Base-by-base conservation (phyloP, 2,113 vertebrate species). In the Pao palembangensis region DNA sequence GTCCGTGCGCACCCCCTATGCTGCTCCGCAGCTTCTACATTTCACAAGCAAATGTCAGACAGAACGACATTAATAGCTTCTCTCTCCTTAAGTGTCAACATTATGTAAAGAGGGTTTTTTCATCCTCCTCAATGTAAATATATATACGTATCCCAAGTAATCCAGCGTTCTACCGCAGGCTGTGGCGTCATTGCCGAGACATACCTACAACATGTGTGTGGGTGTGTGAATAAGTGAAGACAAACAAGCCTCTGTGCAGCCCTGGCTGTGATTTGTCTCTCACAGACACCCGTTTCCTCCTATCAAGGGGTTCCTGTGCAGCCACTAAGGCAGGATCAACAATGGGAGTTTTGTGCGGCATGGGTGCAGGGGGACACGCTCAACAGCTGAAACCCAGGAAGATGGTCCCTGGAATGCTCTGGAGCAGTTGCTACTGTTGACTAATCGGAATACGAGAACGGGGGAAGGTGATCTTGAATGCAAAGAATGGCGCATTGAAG, bases 371-470 rank as follows among this genome's bases (percentile, higher is more conserved):
- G 85, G 86, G 82, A 91, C 91, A 90, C 88, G 88, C 83, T 73
- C 91, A 96, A 94, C 94, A 98, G 96, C 95, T 96, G 95, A 96
- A 94, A 92, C 89, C 88, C 88, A 80, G 89, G 94, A 93, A 95
- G 94, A 94, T 94, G 94, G 94, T 92, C 94, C 92, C 88, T 90
- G 94, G 95, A 96, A 96, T 94, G 93, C 91, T 89, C 74, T 87
- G 75, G 91, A 92, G 94, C 91, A 96, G 95, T 98, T 95, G 94
- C 93, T 93, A 93, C 94, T 95, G 95, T 97, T 95, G 94, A 95
- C 94, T 94, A 94, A 94, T 94, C 92, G 94, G 94, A 98, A 98
- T 95, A 94, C 93, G 94, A 95, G 94, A 95, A 93, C 89, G 90
- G 90, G 92, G 93, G 94, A 96, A 96, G 95, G 93, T 95, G 95